These are phyloP conservation scores for Spea multiplicata DNA, from an alignment of 2,113 vertebrate genomes.

Conservation along the genomic window DNA sequence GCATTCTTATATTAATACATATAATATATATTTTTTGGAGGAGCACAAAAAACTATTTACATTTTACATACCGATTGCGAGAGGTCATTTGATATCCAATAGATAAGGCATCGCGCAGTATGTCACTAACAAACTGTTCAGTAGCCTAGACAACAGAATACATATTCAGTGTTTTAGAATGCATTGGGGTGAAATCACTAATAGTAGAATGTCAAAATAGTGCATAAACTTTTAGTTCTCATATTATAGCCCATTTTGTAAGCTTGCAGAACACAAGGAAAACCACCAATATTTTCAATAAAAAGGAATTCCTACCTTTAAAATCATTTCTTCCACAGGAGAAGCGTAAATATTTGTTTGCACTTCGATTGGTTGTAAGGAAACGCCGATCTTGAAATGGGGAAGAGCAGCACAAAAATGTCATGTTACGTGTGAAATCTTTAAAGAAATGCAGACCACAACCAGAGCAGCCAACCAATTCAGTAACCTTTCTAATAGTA, in stretches of 20 bases:
- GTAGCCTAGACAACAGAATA: constrained; percentile 73
- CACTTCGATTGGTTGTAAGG: constrained; percentile 84
- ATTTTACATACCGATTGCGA: constrained; percentile 94
- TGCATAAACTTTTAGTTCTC: no score
- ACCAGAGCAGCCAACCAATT: no score
- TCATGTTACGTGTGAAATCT: neutral
- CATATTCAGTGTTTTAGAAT: no score
- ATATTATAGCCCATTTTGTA: no score
- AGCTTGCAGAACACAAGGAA: no score
- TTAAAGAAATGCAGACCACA: neutral
- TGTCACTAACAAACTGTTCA: constrained; percentile 88
- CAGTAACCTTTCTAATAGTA: no score
- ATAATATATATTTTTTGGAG: no score
- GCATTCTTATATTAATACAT: neutral
- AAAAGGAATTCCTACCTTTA: constrained; percentile 75
- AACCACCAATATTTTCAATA: neutral
- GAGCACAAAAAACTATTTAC: no score
- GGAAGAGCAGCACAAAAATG: neutral
- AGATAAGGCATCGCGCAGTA: constrained; percentile 86
- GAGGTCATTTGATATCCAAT: constrained; percentile 79
- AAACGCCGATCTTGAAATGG: constrained; percentile 80
- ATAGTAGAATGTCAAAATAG: neutral
- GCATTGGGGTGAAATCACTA: no score
- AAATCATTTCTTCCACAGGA: constrained; percentile 89
- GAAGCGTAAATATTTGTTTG: constrained; percentile 87